A percentile compares a stretch with the other conserved stretches of the same genome.
Conservation (phyloP, 2,888 invertebrate genomes). For the Nephrocerus scutellatus region DNA sequence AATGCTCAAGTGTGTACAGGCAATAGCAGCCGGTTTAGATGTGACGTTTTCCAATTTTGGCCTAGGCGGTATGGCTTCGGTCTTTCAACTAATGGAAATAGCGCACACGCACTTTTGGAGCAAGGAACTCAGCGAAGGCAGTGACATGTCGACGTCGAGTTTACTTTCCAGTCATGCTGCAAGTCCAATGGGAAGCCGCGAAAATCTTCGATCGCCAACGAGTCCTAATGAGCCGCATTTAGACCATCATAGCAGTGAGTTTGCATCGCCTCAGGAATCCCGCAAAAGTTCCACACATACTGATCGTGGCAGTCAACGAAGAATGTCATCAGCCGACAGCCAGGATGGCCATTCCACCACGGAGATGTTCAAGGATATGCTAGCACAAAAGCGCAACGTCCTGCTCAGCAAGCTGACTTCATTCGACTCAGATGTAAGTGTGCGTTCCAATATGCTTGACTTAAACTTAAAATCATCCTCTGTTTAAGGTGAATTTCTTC, state of each 20-base stretch:
- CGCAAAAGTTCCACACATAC: constrained; percentile 44
- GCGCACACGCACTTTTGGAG: constrained; percentile 98
- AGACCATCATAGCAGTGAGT: constrained; percentile 47
- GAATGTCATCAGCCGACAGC: constrained; percentile 61
- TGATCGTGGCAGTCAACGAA: constrained; percentile 42
- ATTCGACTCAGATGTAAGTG: constrained; percentile 83
- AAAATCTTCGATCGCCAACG: constrained; percentile 59
- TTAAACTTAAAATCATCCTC: no score
- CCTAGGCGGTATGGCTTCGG: constrained; percentile 94
- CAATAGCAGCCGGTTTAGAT: constrained; percentile 84
- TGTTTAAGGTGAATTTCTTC: no score
- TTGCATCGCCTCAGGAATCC: constrained; percentile 61
- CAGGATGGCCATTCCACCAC: constrained; percentile 69
- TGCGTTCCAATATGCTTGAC: no score
- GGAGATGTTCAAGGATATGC: constrained; percentile 89
- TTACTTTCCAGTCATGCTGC: constrained; percentile 44
- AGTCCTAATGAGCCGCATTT: constrained; percentile 48
- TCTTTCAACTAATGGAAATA: constrained; percentile 94
- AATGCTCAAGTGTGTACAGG: constrained; percentile 85
- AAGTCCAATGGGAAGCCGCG: constrained; percentile 59
- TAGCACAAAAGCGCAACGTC: constrained; percentile 85
- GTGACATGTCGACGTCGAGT: constrained; percentile 46
- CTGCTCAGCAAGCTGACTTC: constrained; percentile 80
- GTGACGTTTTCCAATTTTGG: constrained; percentile 89
- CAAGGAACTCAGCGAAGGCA: constrained; percentile 65